Base-by-base conservation (phyloP, 2,888 invertebrate genomes). In the Brenthis ino region DNA sequence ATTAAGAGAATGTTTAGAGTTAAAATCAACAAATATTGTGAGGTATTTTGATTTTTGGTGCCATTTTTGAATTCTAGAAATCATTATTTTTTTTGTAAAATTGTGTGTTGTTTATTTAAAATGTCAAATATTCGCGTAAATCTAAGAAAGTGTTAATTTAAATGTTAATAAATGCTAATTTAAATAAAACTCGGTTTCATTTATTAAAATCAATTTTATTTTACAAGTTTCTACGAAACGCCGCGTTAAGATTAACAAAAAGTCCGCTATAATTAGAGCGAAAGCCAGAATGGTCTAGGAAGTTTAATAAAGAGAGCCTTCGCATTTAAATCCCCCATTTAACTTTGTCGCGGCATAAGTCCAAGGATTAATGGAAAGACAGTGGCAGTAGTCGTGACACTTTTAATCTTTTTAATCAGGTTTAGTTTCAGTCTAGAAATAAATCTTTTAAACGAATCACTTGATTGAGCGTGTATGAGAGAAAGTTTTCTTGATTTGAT, bases 271-370 rank as follows among this genome's bases (percentile, higher is more conserved):
- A 71, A 58, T 69, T 71, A 68, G 64, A 71, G 33, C 66, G 66
- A 58, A 66, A 66, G 68, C 65, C 68, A 57, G 69, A 68, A 64
- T 71, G 68, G 65, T 68, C 71, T 71, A 68, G 68, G 66, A 68
- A 68, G 68, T 66, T 68, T 63, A 71, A 64, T 66, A 68, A 71
- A 68, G 68, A 71, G 61, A 70, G 69, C 65, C 64, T 71, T 63
- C 71, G 70, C 68, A 70, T 73, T 74, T 72, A 73, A 72, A 72
- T 73, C 73, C 70, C 66, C 71, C 67, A 72, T 72, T 73, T 74
- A 74, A 74, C 74, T 73, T 74, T 71, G 74, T 71, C 74, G 68
- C 71, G 63, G 71, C 71, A 67, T 68, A 71, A 73, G 71, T 67
- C 71, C 73, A 53, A 67, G 72, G 74, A 73, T 71, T 74, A 74